Evolutionary conservation across 2,888 invertebrate genomes (phyloP).

Genomic region (Chydorus sphaericus): DNA sequence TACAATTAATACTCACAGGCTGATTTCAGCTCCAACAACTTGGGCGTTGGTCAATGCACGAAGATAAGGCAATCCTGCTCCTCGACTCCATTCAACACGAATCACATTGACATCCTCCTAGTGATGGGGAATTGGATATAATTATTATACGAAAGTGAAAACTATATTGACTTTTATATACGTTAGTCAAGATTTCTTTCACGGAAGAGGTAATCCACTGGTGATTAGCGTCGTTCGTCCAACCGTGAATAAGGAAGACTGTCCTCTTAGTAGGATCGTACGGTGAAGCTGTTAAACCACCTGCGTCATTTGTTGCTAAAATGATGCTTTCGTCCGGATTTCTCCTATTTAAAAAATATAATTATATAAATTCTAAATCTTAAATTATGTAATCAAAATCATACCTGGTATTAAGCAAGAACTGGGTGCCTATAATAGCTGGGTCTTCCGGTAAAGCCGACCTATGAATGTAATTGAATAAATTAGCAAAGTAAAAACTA

Average conservation of each 20-base stretch:
- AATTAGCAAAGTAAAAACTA: no score
- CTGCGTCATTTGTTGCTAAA: neutral
- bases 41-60: slow-evolving; percentile 40
- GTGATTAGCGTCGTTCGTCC: slow-evolving; percentile 8
- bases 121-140: neutral
- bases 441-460: slow-evolving; percentile 24
- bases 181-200: slow-evolving; percentile 22
- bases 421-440: slow-evolving; percentile 25
- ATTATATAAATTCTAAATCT: neutral
- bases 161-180: neutral
- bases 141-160: neutral
- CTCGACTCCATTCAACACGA: slow-evolving; percentile 46
- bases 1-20: slow-evolving; percentile 30
- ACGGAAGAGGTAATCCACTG: slow-evolving; percentile 21
- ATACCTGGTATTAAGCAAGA: slow-evolving; percentile 26
- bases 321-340: neutral
- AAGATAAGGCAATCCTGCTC: slow-evolving; percentile 44
- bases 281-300: neutral
- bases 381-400: neutral
- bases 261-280: slow-evolving; percentile 9
- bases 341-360: neutral
- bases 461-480: neutral
- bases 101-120: slow-evolving; percentile 47
- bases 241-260: slow-evolving; percentile 14
- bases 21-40: slow-evolving; percentile 39